Conservation (phyloP, 2,888 invertebrate species). For the Sphaerophoria taeniata region DNA sequence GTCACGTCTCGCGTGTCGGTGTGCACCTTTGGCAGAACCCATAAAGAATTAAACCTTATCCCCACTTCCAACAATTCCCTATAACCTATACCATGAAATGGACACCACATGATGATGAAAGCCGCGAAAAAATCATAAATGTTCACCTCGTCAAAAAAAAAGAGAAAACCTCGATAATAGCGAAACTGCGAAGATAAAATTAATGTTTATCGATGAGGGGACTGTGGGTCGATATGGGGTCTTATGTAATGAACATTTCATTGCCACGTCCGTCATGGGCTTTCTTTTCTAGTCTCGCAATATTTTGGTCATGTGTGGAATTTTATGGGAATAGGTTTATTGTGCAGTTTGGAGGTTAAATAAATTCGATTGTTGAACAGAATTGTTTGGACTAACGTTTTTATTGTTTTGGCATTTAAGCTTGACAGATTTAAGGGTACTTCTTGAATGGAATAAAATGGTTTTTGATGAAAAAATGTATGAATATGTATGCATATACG, state of each 20-base stretch:
- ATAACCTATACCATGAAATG: neutral
- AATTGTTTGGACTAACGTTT: no score
- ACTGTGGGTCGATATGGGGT: constrained; percentile 39
- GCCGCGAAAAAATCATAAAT: constrained; percentile 45
- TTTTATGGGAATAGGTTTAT: neutral
- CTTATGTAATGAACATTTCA: constrained; percentile 70
- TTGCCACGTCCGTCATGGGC: constrained; percentile 56
- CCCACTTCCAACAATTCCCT: neutral
- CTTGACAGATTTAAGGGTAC: no score
- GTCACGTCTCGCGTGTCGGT: constrained; percentile 8
- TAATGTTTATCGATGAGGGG: neutral
- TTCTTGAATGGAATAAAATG: no score
- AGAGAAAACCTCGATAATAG: neutral
- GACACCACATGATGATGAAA: constrained; percentile 25
- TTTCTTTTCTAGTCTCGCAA: neutral
- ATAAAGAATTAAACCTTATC: neutral
- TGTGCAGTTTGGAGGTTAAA: no score
- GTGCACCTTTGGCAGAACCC: constrained; percentile 12
- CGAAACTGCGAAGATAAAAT: constrained; percentile 12
- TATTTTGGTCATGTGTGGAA: neutral
- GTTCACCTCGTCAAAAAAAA: constrained; percentile 33
- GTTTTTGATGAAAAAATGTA: no score
- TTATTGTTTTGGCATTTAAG: no score
- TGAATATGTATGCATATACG: no score
- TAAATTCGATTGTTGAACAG: no score